Base-by-base conservation (phyloP, 2,888 invertebrate species). In the Caenorhabditis parvicauda region DNA sequence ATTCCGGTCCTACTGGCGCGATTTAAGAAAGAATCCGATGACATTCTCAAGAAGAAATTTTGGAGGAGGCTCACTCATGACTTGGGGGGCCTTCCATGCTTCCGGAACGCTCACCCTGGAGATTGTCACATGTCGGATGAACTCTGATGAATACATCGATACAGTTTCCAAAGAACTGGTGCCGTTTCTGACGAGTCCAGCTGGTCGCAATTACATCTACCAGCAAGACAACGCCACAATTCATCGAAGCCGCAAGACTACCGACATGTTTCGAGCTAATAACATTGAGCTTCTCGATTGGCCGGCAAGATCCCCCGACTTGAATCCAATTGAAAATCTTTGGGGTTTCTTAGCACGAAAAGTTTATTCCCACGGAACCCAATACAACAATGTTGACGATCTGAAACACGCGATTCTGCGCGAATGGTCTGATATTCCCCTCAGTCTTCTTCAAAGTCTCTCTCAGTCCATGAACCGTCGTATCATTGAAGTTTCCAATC, bases 41-140 rank as follows among this genome's bases (percentile, higher is more conserved):
- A 14, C 38, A 9, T 68, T 54, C 21, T 61, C 61, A 1, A 72
- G 48, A 7, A 27, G 75, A 5, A 43, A 60, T 19, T 49, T 58
- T 32, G 65, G 73, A 24, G 72, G 72, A 21, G 74, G 76, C 17
- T 37, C 35, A 4, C 43, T 74, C 9, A 77, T 73, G 72, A 29
- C 61, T 14, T 75, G 74, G 72, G 64, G 47, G 3, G 58, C 50
- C 2, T 56, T 72, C 42, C 44, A 24, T 22, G 12, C 3, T 0
- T 12, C 22, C 3, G 17, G 43, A 17, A 60, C 29, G 1, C 35
- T 39, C 0, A 1, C 0, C 1, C 35, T 64, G 2, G 42, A 50
- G 1, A 38, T 52, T 28, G 17, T 50, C 22, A n/a, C 43, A 2
- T 7, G n/a, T 1, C 37, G 29, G 5, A 52, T 67, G 59, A 64